phyloP scores from a whole-genome alignment of 2,797 vertebrate species.

The Diplodus puntazzo region DNA sequence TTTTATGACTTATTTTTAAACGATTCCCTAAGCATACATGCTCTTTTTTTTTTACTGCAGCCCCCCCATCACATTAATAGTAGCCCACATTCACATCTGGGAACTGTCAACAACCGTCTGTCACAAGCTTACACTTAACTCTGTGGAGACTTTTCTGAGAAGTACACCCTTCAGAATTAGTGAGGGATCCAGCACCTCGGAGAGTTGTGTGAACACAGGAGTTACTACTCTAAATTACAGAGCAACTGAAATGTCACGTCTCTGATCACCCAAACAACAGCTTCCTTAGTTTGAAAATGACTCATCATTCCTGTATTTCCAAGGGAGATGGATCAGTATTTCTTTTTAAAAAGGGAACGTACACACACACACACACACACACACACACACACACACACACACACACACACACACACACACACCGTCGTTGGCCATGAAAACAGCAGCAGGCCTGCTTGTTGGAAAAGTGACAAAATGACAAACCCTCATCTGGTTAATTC shows the following conservation, averaged over 20 bases:
- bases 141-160: constrained; percentile 35
- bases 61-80: constrained; percentile 28
- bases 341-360: background rate
- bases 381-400: background rate
- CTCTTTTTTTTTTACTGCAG: constrained; percentile 12
- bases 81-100: constrained; percentile 50
- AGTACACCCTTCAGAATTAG: constrained; percentile 31
- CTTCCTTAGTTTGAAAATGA: constrained; percentile 26
- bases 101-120: constrained; percentile 49
- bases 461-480: constrained; percentile 3
- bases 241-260: constrained; percentile 13
- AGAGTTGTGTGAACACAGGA: constrained; percentile 16
- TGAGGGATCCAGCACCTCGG: constrained; percentile 20
- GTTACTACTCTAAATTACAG: constrained; percentile 26
- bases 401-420: background rate
- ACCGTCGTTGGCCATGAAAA: background rate
- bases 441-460: constrained; percentile 13
- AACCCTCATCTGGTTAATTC: constrained; percentile 1
- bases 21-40: constrained; percentile 4
- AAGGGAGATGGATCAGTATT: constrained; percentile 6
- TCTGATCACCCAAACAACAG: constrained; percentile 41
- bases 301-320: constrained; percentile 13
- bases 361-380: background rate
- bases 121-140: constrained; percentile 46
- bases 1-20: constrained; percentile 25